Percentiles rank a stretch among this genome's conserved stretches.
These are phyloP conservation scores for Rhinogobio ventralis DNA, from an alignment of 2,797 vertebrate species.

Conservation along the genomic window DNA sequence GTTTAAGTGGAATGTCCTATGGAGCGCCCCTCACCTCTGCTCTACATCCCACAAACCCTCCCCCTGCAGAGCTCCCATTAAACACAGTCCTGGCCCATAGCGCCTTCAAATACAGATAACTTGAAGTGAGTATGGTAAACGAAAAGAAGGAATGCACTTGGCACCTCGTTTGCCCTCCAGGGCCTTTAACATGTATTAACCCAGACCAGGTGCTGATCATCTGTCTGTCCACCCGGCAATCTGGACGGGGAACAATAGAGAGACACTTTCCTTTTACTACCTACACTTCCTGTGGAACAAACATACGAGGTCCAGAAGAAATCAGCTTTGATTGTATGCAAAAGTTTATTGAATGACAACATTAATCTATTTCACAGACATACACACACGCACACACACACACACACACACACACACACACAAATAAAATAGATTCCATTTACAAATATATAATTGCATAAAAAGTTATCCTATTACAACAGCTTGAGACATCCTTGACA, in stretches of 20 bases:
- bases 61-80: constrained; percentile 67
- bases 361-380: constrained; percentile 67
- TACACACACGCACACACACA: neutral
- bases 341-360: constrained; percentile 82
- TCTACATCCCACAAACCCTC: constrained; percentile 59
- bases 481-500: constrained; percentile 66
- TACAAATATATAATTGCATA: constrained; percentile 79
- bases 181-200: constrained; percentile 70
- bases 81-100: constrained; percentile 69
- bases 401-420: constrained; percentile 65
- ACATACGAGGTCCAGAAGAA: constrained; percentile 64
- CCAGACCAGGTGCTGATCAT: constrained; percentile 73
- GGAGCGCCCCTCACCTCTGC: constrained; percentile 46
- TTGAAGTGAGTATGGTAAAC: constrained; percentile 64
- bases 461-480: constrained; percentile 75
- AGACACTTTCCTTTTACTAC: constrained; percentile 61
- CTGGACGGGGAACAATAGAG: constrained; percentile 64
- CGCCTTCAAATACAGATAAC: constrained; percentile 51
- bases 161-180: constrained; percentile 68
- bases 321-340: constrained; percentile 69
- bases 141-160: constrained; percentile 73
- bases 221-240: constrained; percentile 58
- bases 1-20: constrained; percentile 60
- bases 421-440: constrained; percentile 81
- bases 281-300: constrained; percentile 43